A percentile compares a stretch with the other conserved stretches of the same genome.
phyloP scores from a whole-genome alignment of 1,140 invertebrate genomes.

The Aphelenchoides fujianensis region DNA sequence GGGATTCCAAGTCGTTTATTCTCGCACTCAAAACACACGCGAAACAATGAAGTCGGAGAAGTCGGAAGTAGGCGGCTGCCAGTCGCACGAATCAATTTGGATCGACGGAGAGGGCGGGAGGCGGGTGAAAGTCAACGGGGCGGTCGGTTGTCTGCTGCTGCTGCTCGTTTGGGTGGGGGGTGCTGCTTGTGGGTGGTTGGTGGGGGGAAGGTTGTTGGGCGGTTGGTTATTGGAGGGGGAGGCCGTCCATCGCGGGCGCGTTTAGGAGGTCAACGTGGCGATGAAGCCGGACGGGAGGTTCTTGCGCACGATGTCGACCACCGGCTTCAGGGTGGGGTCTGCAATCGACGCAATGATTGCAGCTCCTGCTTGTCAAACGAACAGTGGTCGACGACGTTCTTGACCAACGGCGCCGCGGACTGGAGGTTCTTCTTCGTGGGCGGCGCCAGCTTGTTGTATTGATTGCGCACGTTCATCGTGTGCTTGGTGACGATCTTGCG shows the following conservation, averaged over 20 bases:
- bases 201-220: neutral
- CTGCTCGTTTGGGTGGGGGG: neutral
- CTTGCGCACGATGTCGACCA: slow-evolving; percentile 12
- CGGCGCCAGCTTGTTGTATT: slow-evolving; percentile 3
- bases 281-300: slow-evolving; percentile 1
- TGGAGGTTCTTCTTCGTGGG: neutral
- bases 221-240: too few species aligned
- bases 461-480: neutral
- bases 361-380: slow-evolving; percentile 1
- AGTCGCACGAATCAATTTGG: too few species aligned
- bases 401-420: neutral
- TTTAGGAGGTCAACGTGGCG: slow-evolving; percentile 11
- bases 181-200: too few species aligned
- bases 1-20: slow-evolving; percentile 3
- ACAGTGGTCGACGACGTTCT: neutral
- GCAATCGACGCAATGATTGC: neutral
- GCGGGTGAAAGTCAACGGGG: slow-evolving; percentile 1
- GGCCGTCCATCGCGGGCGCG: neutral
- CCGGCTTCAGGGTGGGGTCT: slow-evolving; percentile 4
- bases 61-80: too few species aligned
- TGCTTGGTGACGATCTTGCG: slow-evolving; percentile 11
- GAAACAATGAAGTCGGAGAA: neutral
- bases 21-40: neutral
- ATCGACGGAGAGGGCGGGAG: neutral
- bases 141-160: too few species aligned